Evolutionary conservation across 2,888 invertebrate genomes (phyloP).

Genomic region (Troides helena): DNA sequence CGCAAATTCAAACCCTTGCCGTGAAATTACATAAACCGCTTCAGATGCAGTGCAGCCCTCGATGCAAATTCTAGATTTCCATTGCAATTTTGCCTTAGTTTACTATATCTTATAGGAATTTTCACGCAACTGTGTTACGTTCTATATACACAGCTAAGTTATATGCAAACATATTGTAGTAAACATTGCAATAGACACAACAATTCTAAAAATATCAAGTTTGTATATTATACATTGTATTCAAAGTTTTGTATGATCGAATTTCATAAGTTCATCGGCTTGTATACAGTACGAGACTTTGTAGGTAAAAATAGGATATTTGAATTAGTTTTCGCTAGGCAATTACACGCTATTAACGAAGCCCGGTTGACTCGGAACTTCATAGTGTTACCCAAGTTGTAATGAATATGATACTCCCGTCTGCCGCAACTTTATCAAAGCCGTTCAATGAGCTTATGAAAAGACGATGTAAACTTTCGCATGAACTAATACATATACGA

Average conservation of each 20-base stretch:
- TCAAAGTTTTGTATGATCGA: background rate
- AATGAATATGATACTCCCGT: background rate
- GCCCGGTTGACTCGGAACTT: slow-evolving; percentile 11
- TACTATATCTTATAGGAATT: background rate
- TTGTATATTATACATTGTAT: background rate
- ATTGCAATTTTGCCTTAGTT: slow-evolving; percentile 1
- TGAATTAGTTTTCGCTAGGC: slow-evolving; percentile 24
- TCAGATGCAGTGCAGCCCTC: background rate
- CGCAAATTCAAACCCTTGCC: background rate
- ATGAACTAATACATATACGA: background rate
- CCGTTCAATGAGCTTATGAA: slow-evolving; percentile 10
- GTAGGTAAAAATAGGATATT: slow-evolving; percentile 11
- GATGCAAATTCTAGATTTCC: background rate
- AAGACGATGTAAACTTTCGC: background rate
- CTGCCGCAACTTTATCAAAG: slow-evolving; percentile 9
- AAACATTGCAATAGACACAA: too few relatives aligned
- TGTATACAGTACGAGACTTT: background rate
- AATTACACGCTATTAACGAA: slow-evolving; percentile 18
- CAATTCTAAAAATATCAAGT: too few relatives aligned
- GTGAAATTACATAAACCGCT: background rate
- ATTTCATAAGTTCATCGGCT: background rate
- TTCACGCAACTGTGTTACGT: background rate
- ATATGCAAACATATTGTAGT: background rate
- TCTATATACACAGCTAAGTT: background rate
- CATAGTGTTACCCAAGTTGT: slow-evolving; percentile 10